Percentiles rank a stretch among this genome's conserved stretches.
Conservation (phyloP, 2,113 vertebrate species). For the Tringa solitaria region DNA sequence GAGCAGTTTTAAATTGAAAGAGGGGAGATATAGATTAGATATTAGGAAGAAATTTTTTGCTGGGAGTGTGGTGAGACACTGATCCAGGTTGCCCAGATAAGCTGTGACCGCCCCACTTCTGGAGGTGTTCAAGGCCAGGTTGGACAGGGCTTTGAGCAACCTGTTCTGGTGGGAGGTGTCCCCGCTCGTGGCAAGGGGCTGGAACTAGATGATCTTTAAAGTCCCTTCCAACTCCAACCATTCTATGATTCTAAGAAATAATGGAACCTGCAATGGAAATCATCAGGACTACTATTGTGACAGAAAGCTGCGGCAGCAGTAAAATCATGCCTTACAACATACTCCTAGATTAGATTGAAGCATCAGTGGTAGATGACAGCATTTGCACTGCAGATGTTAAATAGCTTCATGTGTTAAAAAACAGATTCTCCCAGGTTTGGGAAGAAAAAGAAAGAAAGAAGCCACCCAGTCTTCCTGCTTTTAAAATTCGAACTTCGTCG, state of each 20-base stretch:
- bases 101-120: neutral
- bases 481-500: neutral
- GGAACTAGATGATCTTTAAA: neutral
- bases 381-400: neutral
- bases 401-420: neutral
- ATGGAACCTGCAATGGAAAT: neutral
- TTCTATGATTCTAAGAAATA: neutral
- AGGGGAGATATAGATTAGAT: neutral
- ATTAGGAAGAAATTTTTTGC: neutral
- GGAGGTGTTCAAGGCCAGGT: neutral
- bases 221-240: neutral
- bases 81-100: neutral
- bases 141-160: neutral
- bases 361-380: neutral
- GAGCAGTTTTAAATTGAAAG: neutral
- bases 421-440: rapidly evolving
- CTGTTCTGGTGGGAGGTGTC: neutral
- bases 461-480: neutral
- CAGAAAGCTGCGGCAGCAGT: rapidly evolving
- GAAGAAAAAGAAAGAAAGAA: neutral
- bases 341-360: neutral
- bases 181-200: neutral
- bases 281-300: too few species aligned
- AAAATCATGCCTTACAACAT: rapidly evolving
- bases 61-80: neutral